A percentile compares a stretch with the other conserved stretches of the same genome.
phyloP scores from a whole-genome alignment of 2,888 invertebrate species.

The Palloptera scutellata region DNA sequence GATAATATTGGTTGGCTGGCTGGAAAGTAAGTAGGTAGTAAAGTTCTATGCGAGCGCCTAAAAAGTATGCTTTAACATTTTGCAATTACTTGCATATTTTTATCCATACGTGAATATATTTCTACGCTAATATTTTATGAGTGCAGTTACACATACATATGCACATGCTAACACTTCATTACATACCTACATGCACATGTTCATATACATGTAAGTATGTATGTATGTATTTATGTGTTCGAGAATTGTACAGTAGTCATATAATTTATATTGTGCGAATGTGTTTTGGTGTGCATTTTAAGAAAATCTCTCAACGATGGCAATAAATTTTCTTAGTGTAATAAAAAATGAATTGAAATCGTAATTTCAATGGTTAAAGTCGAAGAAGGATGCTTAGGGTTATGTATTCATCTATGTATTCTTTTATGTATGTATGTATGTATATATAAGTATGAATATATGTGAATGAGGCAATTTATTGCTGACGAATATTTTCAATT shows the following conservation, averaged over 20 bases:
- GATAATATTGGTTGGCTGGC: too few relatives aligned
- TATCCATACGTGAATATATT: too few relatives aligned
- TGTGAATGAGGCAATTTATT: conserved; percentile 36
- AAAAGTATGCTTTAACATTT: too few relatives aligned
- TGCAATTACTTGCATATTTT: neutral
- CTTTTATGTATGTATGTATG: conserved; percentile 5
- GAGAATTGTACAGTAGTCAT: conserved; percentile 18
- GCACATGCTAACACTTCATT: too few relatives aligned
- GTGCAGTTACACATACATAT: too few relatives aligned
- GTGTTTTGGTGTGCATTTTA: conserved; percentile 9
- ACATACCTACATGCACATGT: neutral
- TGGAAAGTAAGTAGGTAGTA: too few relatives aligned
- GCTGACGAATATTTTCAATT: conserved; percentile 57
- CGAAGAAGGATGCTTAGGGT: neutral
- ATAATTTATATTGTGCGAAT: conserved; percentile 34
- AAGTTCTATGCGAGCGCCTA: too few relatives aligned
- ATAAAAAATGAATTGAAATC: conserved; percentile 3
- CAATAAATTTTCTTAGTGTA: conserved; percentile 13
- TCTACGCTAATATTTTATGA: too few relatives aligned
- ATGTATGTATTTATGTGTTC: conserved; percentile 6
- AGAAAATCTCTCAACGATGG: conserved; percentile 1
- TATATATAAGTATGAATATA: neutral
- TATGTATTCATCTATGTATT: neutral
- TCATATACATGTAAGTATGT: neutral
- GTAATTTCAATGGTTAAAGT: neutral